Base-by-base conservation (phyloP, 2,888 invertebrate species). In the Branchinecta sandiegonensis region DNA sequence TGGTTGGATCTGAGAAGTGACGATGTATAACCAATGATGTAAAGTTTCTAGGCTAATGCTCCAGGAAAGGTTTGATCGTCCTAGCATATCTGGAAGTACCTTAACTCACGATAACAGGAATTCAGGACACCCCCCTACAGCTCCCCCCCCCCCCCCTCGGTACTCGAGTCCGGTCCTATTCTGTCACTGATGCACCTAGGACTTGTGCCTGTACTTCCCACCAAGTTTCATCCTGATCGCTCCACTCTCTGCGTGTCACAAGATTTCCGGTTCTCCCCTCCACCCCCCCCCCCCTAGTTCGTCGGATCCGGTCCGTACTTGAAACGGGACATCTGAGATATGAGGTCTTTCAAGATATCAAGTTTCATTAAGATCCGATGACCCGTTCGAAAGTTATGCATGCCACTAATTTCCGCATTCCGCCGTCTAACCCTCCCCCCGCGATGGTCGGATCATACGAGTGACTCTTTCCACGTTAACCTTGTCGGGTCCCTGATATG, bases 351-450 rank as follows among this genome's bases (percentile, higher is more conserved):
- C 13, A 1, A 50, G 2, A 50, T 50, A 50, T 50, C 50, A 50
- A 50, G n/a, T 13, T 50, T 50, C 50, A 50, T 50, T 50, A 50
- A 50, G 50, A 50, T 50, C 50, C 50, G 50, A 50, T 50, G 2
- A 3, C 50, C 50, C n/a, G 13, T 50, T 50, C 50, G 50, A 13
- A 50, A 50, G n/a, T 50, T 50, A 50, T 50, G 13, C 50, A 50
- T 13, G n/a, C 3, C 50, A 50, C 50, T 2, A n/a, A 50, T 2
- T 50, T 50, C 13, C n/a, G 23, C 2, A 50, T 50, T 50, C 50
- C 50, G n/a, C 2, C 50, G 1, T 3, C 50, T 3, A 1, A 2
- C 50, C 50, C 13, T 13, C 50, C n/a, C 50, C 13, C 13, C 50
- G 2, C 13, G 2, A n/a, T 13, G 50, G n/a, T 13, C 50, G 50